Conservation (phyloP, 1,140 invertebrate species). For the Listronotus oregonensis region DNA sequence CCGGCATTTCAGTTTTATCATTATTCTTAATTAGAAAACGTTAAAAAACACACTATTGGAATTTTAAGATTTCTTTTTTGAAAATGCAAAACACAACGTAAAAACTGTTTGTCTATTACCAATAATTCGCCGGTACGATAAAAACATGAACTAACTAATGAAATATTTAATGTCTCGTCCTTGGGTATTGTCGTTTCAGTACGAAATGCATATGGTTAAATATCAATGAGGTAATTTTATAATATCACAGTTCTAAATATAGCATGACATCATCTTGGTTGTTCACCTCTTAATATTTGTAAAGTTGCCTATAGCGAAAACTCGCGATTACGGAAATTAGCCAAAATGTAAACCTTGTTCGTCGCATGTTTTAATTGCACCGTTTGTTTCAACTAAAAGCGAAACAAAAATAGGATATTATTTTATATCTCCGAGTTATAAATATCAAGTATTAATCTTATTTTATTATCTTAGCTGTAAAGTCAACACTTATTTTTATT, state of each 20-base stretch:
- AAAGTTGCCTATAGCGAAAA: conserved; percentile 19
- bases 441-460: no score
- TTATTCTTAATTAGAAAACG: neutral
- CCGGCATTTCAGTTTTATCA: conserved; percentile 24
- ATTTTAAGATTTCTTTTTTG: no score
- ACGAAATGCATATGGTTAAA: conserved; percentile 21
- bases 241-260: conserved; percentile 32
- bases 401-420: no score
- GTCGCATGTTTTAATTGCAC: neutral
- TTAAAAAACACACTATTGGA: neutral
- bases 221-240: conserved; percentile 27
- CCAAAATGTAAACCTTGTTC: neutral
- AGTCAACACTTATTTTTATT: no score
- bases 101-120: no score
- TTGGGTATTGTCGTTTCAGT: conserved; percentile 18
- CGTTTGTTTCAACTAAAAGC: neutral
- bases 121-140: no score
- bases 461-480: no score
- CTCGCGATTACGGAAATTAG: neutral
- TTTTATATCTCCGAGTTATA: no score
- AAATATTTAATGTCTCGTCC: conserved; percentile 2
- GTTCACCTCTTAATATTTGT: conserved; percentile 40
- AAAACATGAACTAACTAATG: no score
- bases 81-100: no score
- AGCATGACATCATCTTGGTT: conserved; percentile 40